Conservation (phyloP, 2,888 invertebrate species). For the Pollenia labialis region DNA sequence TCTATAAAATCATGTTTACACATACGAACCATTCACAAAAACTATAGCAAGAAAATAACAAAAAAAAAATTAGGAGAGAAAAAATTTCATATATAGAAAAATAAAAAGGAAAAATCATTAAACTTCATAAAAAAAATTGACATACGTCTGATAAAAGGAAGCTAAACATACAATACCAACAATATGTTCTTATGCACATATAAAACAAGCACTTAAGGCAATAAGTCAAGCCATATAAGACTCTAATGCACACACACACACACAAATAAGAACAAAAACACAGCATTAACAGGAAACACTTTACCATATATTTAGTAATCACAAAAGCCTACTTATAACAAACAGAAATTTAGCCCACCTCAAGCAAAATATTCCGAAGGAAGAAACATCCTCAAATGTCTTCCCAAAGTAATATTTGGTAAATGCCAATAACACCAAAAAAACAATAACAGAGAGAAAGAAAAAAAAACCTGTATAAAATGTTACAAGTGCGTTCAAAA, state of each 20-base stretch:
- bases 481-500: slow-evolving; percentile 40
- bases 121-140: slow-evolving; percentile 49
- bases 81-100: not conserved
- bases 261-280: slow-evolving; percentile 23
- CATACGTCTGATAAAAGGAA: slow-evolving; percentile 33
- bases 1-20: slow-evolving; percentile 39
- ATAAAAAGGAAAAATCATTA: slow-evolving; percentile 48
- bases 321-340: slow-evolving; percentile 24
- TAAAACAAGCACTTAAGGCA: slow-evolving; percentile 61
- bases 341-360: slow-evolving; percentile 16
- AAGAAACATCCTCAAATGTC: slow-evolving; percentile 3
- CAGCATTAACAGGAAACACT: slow-evolving; percentile 12
- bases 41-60: slow-evolving; percentile 1
- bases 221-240: slow-evolving; percentile 53
- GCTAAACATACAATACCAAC: slow-evolving; percentile 31
- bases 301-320: slow-evolving; percentile 4
- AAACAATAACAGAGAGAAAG: not conserved
- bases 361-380: not conserved
- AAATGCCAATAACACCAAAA: slow-evolving; percentile 9
- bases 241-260: not conserved
- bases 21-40: slow-evolving; percentile 36
- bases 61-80: not conserved
- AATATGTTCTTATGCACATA: slow-evolving; percentile 10
- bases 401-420: slow-evolving; percentile 32
- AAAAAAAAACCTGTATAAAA: slow-evolving; percentile 19